Evolutionary conservation across 2,113 vertebrate genomes (phyloP), one percentile per base, ranked within the genome.

Genomic region (Myotis davidii): DNA sequence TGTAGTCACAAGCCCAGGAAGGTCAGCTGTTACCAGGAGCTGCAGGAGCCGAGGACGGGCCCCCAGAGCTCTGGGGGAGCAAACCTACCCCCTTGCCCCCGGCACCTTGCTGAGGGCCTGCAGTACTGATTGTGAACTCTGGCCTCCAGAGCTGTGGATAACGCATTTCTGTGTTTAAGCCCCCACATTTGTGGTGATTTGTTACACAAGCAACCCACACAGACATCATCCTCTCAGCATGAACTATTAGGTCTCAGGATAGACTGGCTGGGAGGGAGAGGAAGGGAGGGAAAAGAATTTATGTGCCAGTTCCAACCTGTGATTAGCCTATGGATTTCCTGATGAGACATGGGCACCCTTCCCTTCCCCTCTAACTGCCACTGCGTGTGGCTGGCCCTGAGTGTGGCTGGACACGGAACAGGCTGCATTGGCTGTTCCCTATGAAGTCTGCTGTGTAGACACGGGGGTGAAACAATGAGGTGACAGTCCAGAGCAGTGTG

Each of bases 81-180:
- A n/a, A 1, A 29, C 39, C 39, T 39, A 8, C 45, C 10, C 1
- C 45, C 45, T 10, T 1, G 9, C 7, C 3, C 6, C 54, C 4
- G 8, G 5, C 6, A 25, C 34, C 11, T 54, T 64, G 37, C 6
- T 4, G 16, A 21, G 34, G 59, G 17, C 25, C 5, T 29, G 9
- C 1, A 11, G 25, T 3, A 25, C n/a, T 54, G 32, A 56, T 0
- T 29, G 25, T 6, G n/a, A 34, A 70, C 27, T 29, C 29, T 21
- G 16, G 54, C 1, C 18, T 79, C 59, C 20, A 64, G 50, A 37
- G 12, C 52, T 45, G 9, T 34, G 10, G 52, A 18, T 23, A 48
- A 77, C 39, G 20, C 2, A 21, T 14, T 25, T 45, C 39, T 54
- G 23, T 45, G 21, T 39, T 85, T 92, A 29, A 91, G 39, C 23